Percentiles rank a stretch among this genome's conserved stretches.
phyloP scores from a whole-genome alignment of 2,888 invertebrate species.

The Ormia ochracea region DNA sequence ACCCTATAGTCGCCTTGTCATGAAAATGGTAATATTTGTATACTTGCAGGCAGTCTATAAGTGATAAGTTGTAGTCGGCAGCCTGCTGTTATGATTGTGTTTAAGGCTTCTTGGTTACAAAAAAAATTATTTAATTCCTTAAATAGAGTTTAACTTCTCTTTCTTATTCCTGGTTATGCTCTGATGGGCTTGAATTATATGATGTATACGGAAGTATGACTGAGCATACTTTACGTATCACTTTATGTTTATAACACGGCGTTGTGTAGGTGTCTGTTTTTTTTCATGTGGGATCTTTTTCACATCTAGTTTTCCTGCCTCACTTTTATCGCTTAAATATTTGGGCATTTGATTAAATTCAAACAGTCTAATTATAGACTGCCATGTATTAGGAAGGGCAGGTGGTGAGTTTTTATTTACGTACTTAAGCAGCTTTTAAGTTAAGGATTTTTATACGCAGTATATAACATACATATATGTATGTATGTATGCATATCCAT shows the following conservation, averaged over 20 bases:
- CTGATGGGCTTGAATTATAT: constrained; percentile 28
- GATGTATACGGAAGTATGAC: not conserved
- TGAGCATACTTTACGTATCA: constrained; percentile 59
- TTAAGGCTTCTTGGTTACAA: too few species aligned
- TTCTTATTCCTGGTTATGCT: constrained; percentile 35
- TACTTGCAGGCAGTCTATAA: too few species aligned
- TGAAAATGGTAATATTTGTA: too few species aligned
- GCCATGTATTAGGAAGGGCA: constrained; percentile 45
- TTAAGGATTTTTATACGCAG: constrained; percentile 32
- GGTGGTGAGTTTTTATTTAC: constrained; percentile 42
- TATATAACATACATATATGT: too few species aligned
- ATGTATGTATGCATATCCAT: too few species aligned
- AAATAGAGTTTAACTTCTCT: constrained; percentile 7
- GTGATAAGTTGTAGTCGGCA: too few species aligned
- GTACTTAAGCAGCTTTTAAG: not conserved
- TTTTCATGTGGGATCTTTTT: constrained; percentile 41
- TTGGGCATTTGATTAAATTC: constrained; percentile 31
- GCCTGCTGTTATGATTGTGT: too few species aligned
- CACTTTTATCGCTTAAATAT: constrained; percentile 31
- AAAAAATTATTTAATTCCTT: not conserved
- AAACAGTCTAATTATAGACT: constrained; percentile 61
- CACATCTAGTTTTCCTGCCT: constrained; percentile 3
- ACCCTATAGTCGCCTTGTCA: too few species aligned
- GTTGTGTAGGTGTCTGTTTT: not conserved
- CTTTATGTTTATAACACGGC: constrained; percentile 38